Evolutionary conservation across 2,888 invertebrate genomes (phyloP), one percentile per base, ranked within the genome.

Genomic region (Drosophila demipolita): DNA sequence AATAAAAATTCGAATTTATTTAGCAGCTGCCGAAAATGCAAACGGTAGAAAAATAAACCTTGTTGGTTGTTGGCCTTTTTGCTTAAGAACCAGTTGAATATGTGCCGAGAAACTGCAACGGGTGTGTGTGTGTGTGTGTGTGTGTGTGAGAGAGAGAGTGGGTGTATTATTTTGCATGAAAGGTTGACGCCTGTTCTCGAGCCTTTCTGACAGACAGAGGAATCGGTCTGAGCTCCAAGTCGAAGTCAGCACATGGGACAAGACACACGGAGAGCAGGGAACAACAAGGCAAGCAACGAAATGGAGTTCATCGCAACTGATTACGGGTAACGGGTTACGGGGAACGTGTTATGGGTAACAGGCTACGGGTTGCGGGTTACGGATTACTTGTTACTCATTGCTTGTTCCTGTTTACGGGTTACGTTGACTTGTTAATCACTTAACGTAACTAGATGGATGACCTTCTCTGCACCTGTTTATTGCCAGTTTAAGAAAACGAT

Each of bases 401-500:
- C 45, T 15, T 15, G 17, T 17, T 54, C 9, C 1, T 36, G 26
- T 7, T 23, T 20, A n/a, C 29, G 8, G 15, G 15, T 45, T 23
- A 20, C 23, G 20, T 35, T 35, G 5, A 15, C 53, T 23, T 15
- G 15, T n/a, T 20, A 23, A 20, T 3, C 26, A 29, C 23, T 66
- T 45, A 23, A 29, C 17, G 63, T 36, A 23, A 38, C 35, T 38
- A n/a, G 12, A 11, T 48, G n/a, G 12, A 11, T 48, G n/a, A 7
- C 7, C 36, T 17, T 7, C 23, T 17, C 17, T 33, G 26, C 15
- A 8, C 1, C 26, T 32, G 48, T 64, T 32, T 48, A 32, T 33
- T 48, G 48, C n/a, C 48, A 64, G 32, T 54, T 54, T 15, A 54
- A 64, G 54, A 45, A 54, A 66, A 66, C 15, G 58, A n/a, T 5